Percentiles rank a stretch among this genome's conserved stretches.
These are phyloP conservation scores for Conus canariensis DNA, from an alignment of 2,888 invertebrate genomes.

Conservation along the genomic window DNA sequence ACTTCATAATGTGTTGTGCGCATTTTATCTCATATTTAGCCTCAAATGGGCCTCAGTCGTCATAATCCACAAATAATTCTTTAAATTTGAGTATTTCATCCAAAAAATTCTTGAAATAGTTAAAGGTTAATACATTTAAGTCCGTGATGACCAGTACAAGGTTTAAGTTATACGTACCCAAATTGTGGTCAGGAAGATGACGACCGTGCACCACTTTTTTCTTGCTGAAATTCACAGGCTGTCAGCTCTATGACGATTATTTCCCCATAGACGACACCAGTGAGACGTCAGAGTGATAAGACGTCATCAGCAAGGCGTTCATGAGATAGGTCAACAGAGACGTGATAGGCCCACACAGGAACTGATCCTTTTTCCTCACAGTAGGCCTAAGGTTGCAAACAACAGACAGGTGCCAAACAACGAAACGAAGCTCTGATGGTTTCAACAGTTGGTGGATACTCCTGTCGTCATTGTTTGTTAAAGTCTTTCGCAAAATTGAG, in stretches of 20 bases:
- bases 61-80: too few relatives aligned
- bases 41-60: too few relatives aligned
- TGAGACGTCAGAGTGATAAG: not conserved
- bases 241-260: not conserved
- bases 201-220: not conserved
- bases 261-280: not conserved
- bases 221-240: not conserved
- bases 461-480: not conserved
- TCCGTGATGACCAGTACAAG: too few relatives aligned
- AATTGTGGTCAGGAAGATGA: not conserved
- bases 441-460: slow-evolving; percentile 12
- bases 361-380: not conserved
- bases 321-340: not conserved
- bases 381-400: too few relatives aligned
- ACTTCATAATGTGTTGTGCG: too few relatives aligned
- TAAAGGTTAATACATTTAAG: too few relatives aligned
- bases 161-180: not conserved
- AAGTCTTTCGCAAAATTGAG: not conserved
- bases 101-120: too few relatives aligned
- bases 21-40: too few relatives aligned
- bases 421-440: not conserved
- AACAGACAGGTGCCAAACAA: too few relatives aligned
- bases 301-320: not conserved
- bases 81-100: too few relatives aligned
- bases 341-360: not conserved